A percentile compares a stretch with the other conserved stretches of the same genome.
phyloP scores from a whole-genome alignment of 35 echinoderm and acorn worm species.

The Heliocidaris tuberculata region DNA sequence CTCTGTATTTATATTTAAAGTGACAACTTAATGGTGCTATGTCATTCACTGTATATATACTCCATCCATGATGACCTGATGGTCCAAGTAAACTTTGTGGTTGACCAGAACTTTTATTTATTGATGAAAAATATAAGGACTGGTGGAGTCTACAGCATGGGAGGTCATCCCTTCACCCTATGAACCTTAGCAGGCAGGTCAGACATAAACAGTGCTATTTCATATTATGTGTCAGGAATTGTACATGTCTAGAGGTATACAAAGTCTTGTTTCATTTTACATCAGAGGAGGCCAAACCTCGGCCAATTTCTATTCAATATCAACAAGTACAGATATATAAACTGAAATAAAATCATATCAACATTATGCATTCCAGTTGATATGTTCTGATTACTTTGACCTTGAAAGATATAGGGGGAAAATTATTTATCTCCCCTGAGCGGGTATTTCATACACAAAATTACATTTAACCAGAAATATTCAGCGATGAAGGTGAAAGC shows the following conservation, averaged over 20 bases:
- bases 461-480: too few species aligned
- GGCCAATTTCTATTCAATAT: background rate
- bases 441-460: too few species aligned
- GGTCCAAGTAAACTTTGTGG: background rate
- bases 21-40: background rate
- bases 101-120: background rate
- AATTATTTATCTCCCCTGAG: background rate
- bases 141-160: background rate
- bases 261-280: too few species aligned
- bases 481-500: too few species aligned
- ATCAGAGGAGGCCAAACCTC: too few species aligned
- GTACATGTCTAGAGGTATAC: too few species aligned
- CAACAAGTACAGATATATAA: background rate
- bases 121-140: background rate
- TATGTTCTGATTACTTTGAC: background rate
- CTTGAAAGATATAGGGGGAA: background rate
- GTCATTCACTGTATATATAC: conserved; percentile 12
- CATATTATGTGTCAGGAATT: background rate
- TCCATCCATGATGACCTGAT: background rate
- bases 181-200: background rate
- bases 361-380: background rate
- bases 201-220: background rate
- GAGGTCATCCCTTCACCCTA: background rate
- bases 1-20: conserved; percentile 4
- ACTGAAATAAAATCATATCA: background rate